Conservation (phyloP, 2,797 vertebrate species). For the Sternotherus odoratus region DNA sequence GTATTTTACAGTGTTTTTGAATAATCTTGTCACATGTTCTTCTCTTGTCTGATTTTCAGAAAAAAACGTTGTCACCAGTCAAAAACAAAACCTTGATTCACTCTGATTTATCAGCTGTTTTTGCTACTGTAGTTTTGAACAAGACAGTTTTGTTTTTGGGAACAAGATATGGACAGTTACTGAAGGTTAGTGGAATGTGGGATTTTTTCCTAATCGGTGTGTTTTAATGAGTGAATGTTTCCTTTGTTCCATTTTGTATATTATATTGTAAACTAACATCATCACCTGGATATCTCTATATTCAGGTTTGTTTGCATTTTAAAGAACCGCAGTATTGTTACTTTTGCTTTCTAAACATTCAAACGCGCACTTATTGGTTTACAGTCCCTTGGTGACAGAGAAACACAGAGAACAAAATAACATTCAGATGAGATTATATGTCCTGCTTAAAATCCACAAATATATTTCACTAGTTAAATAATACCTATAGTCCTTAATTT, state of each 20-base stretch:
- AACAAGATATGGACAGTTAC: conserved; percentile 83
- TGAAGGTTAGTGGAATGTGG: conserved; percentile 80
- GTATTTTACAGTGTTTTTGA: neutral
- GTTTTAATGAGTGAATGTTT: neutral
- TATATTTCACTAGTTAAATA: neutral
- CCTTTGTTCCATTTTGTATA: neutral
- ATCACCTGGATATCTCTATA: neutral
- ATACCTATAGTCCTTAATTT: neutral
- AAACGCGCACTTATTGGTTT: neutral
- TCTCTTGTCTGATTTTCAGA: conserved; percentile 66
- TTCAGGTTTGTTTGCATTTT: conserved; percentile 3
- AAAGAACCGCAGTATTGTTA: neutral
- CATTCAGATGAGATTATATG: conserved; percentile 16
- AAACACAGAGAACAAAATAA: neutral
- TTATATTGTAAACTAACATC: neutral
- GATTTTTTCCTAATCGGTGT: conserved; percentile 7
- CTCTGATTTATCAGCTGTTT: conserved; percentile 82
- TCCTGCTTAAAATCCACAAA: conserved; percentile 27
- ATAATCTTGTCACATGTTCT: conserved; percentile 18
- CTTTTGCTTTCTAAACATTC: neutral
- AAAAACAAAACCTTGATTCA: conserved; percentile 78
- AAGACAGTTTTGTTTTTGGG: conserved; percentile 84
- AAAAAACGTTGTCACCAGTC: conserved; percentile 37
- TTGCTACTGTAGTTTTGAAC: conserved; percentile 81
- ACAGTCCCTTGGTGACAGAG: neutral